Percentiles rank a stretch among this genome's conserved stretches.
phyloP scores from a whole-genome alignment of 2,888 invertebrate genomes.

The Panzeria rudis region DNA sequence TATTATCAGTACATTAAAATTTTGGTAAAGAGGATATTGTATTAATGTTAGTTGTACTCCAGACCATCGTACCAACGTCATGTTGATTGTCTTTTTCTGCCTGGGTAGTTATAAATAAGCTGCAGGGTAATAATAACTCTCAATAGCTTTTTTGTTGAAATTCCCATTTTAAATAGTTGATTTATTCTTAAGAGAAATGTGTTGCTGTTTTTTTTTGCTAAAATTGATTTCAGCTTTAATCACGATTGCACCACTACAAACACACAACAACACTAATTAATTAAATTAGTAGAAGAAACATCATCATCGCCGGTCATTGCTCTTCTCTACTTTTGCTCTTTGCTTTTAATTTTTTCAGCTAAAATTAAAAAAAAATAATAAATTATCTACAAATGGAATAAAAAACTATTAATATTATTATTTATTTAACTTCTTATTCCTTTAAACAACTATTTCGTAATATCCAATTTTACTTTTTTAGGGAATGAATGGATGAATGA shows the following conservation, averaged over 20 bases:
- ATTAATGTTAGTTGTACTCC: too few relatives aligned
- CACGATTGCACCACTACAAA: conserved; percentile 1
- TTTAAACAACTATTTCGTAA: conserved; percentile 15
- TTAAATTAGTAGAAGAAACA: conserved; percentile 53
- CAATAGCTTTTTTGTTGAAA: conserved; percentile 9
- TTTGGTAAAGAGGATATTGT: too few relatives aligned
- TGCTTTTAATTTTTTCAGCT: conserved; percentile 10
- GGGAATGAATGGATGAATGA: conserved; percentile 1
- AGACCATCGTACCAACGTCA: too few relatives aligned
- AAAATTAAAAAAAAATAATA: conserved; percentile 19
- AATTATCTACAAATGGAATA: neutral
- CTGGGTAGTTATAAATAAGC: too few relatives aligned
- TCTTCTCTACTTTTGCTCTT: conserved; percentile 66
- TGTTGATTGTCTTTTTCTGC: too few relatives aligned
- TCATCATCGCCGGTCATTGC: conserved; percentile 58
- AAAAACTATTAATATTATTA: conserved; percentile 16
- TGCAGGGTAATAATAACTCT: neutral
- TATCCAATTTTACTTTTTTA: neutral
- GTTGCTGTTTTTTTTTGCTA: conserved; percentile 27
- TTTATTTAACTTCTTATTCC: neutral
- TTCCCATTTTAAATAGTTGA: conserved; percentile 9
- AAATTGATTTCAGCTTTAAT: conserved; percentile 13
- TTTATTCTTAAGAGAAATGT: conserved; percentile 58
- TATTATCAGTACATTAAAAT: too few relatives aligned
- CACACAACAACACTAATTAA: conserved; percentile 11